Evolutionary conservation across 1,140 invertebrate species (phyloP).

Genomic region (Frieseomelitta varia): DNA sequence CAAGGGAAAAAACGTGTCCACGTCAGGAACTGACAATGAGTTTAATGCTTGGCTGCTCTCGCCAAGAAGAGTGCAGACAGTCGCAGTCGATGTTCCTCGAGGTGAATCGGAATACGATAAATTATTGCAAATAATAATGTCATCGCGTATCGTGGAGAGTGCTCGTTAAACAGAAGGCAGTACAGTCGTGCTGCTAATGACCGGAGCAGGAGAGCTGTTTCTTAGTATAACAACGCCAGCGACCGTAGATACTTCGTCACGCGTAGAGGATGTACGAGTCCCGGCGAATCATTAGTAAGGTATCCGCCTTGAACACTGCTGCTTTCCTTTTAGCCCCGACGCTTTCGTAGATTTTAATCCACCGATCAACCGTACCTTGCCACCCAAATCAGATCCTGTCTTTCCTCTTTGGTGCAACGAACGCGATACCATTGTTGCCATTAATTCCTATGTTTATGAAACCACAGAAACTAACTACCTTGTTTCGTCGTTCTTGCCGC

Average conservation of each 20-base stretch:
- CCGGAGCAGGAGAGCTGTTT: slow-evolving; percentile 50
- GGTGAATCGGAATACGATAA: slow-evolving; percentile 44
- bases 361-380: slow-evolving; percentile 8
- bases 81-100: slow-evolving; percentile 9
- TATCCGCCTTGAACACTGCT: slow-evolving; percentile 48
- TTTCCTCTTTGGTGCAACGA: background rate
- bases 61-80: background rate
- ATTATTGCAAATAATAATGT: slow-evolving; percentile 64
- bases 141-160: slow-evolving; percentile 28
- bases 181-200: slow-evolving; percentile 58
- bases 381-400: background rate
- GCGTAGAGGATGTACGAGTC: slow-evolving; percentile 50
- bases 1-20: background rate
- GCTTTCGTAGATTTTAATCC: slow-evolving; percentile 34
- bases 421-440: background rate
- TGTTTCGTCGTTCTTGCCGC: background rate
- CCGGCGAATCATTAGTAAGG: slow-evolving; percentile 59
- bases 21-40: background rate
- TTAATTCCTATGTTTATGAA: background rate
- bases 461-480: no score
- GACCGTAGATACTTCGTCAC: slow-evolving; percentile 53
- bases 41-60: background rate
- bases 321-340: slow-evolving; percentile 37
- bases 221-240: slow-evolving; percentile 53
- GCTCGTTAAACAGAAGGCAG: slow-evolving; percentile 64